A percentile compares a stretch with the other conserved stretches of the same genome.
These are phyloP conservation scores for Belonocnema kinseyi DNA, from an alignment of 1,140 invertebrate species.

Conservation along the genomic window DNA sequence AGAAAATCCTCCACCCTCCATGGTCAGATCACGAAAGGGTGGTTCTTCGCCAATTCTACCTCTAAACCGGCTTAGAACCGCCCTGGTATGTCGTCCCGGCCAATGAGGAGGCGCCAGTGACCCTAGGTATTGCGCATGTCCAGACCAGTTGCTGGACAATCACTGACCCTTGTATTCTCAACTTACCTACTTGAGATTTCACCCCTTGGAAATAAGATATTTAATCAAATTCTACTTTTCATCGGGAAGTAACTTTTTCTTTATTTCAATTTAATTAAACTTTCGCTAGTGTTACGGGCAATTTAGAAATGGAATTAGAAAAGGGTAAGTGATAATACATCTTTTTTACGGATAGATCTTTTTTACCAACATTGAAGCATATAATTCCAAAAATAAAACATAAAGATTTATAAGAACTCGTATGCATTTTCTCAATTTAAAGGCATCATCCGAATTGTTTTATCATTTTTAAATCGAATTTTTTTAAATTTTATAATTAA, in stretches of 20 bases:
- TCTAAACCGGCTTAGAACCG: conserved; percentile 75
- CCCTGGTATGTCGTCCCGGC: conserved; percentile 63
- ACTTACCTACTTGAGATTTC: background rate
- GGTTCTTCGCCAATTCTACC: conserved; percentile 65
- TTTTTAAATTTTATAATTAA: too few relatives aligned
- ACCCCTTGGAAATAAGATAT: background rate
- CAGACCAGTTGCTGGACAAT: conserved; percentile 58
- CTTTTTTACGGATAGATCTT: too few relatives aligned
- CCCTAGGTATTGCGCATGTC: conserved; percentile 67
- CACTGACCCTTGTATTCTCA: conserved; percentile 46
- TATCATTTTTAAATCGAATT: too few relatives aligned
- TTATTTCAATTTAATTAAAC: background rate
- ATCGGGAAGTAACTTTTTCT: background rate
- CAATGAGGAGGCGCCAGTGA: conserved; percentile 68
- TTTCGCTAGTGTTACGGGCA: too few relatives aligned
- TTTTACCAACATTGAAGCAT: too few relatives aligned
- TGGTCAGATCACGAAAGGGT: conserved; percentile 49
- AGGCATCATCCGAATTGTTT: too few relatives aligned
- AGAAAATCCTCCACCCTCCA: conserved; percentile 35
- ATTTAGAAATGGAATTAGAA: too few relatives aligned
- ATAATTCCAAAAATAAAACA: too few relatives aligned
- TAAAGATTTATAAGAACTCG: too few relatives aligned
- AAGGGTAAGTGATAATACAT: too few relatives aligned
- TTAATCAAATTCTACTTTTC: background rate
- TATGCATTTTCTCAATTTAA: too few relatives aligned